phyloP scores from a whole-genome alignment of 2,113 vertebrate species.

The Saguinus midas region DNA sequence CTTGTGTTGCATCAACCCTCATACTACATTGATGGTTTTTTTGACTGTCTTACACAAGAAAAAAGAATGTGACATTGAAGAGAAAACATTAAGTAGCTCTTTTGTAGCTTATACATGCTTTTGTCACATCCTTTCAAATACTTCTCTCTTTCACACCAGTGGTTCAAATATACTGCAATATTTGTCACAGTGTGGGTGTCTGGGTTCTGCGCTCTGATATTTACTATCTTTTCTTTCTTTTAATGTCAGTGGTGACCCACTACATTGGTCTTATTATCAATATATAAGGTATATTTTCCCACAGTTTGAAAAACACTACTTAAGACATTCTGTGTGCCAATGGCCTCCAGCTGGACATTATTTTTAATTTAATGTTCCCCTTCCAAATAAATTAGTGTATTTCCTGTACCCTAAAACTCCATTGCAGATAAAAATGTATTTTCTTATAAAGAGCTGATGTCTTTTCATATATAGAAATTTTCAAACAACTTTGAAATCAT shows the following conservation, averaged over 20 bases:
- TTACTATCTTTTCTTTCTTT: not conserved
- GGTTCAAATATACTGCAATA: not conserved
- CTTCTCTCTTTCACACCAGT: not conserved
- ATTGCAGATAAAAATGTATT: not conserved
- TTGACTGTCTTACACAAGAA: not conserved
- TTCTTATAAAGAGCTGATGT: not conserved
- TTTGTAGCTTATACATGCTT: not conserved
- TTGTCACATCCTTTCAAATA: not conserved
- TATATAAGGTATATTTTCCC: not conserved
- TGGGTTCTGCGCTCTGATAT: not conserved
- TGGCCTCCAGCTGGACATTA: not conserved
- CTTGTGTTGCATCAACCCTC: not conserved
- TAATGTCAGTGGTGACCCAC: not conserved
- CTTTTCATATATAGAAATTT: not conserved
- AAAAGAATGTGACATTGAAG: not conserved
- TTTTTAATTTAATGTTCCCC: not conserved
- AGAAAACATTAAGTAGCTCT: not conserved
- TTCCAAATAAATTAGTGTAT: not conserved
- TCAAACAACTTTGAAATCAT: not conserved
- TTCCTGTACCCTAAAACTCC: not conserved
- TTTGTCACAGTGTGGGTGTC: not conserved
- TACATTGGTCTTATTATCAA: not conserved
- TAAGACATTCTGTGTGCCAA: not conserved
- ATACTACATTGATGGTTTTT: not conserved
- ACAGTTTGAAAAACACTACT: not conserved